A percentile compares a stretch with the other conserved stretches of the same genome.
phyloP scores from a whole-genome alignment of 1,140 invertebrate species.

The Gryllus bimaculatus region DNA sequence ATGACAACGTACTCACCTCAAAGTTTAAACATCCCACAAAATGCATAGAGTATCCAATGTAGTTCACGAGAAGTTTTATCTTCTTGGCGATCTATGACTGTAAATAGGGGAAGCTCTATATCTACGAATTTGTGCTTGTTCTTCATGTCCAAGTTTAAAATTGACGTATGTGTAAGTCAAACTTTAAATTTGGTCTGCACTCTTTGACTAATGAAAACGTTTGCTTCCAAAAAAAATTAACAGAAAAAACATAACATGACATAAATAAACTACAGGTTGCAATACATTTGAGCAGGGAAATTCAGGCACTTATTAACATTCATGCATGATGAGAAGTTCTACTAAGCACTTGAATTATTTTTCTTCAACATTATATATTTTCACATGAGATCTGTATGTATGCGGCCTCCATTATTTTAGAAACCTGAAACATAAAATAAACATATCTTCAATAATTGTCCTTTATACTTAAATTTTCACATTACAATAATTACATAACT shows the following conservation, averaged over 20 bases:
- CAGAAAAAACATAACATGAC: neutral
- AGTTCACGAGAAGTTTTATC: neutral
- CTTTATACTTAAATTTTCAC: too few relatives aligned
- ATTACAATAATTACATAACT: too few relatives aligned
- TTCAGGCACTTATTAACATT: slow-evolving; percentile 5
- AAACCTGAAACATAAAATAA: neutral
- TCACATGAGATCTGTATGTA: neutral
- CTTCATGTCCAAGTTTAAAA: neutral
- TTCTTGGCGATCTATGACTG: neutral
- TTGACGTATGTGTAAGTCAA: neutral
- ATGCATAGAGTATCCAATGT: neutral
- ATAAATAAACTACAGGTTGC: neutral
- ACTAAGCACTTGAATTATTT: neutral
- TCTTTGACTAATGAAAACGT: neutral
- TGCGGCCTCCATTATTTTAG: neutral
- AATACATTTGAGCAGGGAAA: neutral
- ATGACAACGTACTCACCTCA: neutral
- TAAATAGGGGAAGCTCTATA: neutral
- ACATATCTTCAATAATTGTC: too few relatives aligned
- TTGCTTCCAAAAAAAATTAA: neutral
- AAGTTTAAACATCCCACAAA: neutral
- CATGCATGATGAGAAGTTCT: neutral
- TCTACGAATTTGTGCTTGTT: neutral
- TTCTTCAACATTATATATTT: neutral
- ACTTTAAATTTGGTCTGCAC: neutral